Base-by-base conservation (phyloP, 2,113 vertebrate genomes). In the Rhodinocichla rosea region DNA sequence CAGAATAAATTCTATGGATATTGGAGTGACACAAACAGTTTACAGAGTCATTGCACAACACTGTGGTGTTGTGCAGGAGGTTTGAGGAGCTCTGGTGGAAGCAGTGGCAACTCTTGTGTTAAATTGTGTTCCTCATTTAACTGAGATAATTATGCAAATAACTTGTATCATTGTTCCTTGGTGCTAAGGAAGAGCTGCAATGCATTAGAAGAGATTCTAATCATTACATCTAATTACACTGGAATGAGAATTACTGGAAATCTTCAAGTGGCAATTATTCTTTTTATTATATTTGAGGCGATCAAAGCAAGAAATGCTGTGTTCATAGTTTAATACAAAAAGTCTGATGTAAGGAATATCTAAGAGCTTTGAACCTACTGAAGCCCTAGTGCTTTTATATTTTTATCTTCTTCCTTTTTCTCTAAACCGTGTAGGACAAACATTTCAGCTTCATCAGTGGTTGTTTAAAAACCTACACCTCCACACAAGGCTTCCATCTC, bases 151-250 rank as follows among this genome's bases (percentile, higher is more conserved):
- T 67, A 76, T 86, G 63, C 65, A 94, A 93, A 87, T 91, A 62
- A 75, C 60, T 67, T 55, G 28, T 69, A 73, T 69, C 52, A 6
- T 33, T 68, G 57, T 74, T 71, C 86, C 67, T 89, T 71, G 60
- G 45, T 84, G 39, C 69, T 80, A 47, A 67, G 74, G 59, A 91
- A 80, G 87, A 86, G 9, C 50, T 79, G 42, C 52, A 65, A 6
- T 62, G 56, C 60, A 83, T 71, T 30, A 78, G 68, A 71, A 70
- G 73, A 64, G 63, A 73, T 39, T 89, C 57, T 67, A 90, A 90
- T 95, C 59, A 76, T 60, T 93, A 19, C 49, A 80, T 78, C 87
- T 95, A 80, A 93, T 92, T 92, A 90, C 47, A 62, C 40, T 68
- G 59, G 68, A 77, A 79, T 62, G 52, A 83, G 77, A 80, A 77